A percentile compares a stretch with the other conserved stretches of the same genome.
Conservation (phyloP, 2,888 invertebrate genomes). For the Zaprionus obscuricornis region DNA sequence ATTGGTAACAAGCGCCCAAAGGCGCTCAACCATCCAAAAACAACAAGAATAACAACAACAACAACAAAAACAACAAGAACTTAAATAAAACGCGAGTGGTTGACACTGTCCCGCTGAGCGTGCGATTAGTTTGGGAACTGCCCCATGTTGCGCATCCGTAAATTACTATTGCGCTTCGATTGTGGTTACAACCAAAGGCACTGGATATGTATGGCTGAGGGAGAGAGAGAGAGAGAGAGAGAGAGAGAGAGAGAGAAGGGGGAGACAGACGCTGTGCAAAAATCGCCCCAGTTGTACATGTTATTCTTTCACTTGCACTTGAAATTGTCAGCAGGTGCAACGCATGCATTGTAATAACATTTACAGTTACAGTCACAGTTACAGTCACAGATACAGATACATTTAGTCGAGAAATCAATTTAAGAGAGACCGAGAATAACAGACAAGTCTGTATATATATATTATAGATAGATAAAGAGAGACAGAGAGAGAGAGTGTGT, state of each 20-base stretch:
- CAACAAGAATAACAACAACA: conserved; percentile 29
- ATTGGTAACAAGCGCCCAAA: conserved; percentile 65
- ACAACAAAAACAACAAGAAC: conserved; percentile 39
- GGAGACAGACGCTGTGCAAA: conserved; percentile 1
- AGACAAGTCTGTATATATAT: conserved; percentile 26
- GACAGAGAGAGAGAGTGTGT: conserved; percentile 43
- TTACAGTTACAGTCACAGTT: conserved; percentile 38
- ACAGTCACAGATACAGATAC: conserved; percentile 15
- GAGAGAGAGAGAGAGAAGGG: neutral
- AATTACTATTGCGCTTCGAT: conserved; percentile 80
- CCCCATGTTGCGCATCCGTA: conserved; percentile 76
- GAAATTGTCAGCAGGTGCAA: conserved; percentile 83
- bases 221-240: conserved; percentile 5
- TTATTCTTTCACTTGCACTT: conserved; percentile 77
- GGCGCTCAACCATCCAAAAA: conserved; percentile 7
- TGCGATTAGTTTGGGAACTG: conserved; percentile 74
- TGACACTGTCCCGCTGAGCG: conserved; percentile 60
- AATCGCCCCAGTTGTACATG: conserved; percentile 72
- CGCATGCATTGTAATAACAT: conserved; percentile 73
- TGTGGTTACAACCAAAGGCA: too few relatives aligned
- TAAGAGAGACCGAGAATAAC: too few relatives aligned
- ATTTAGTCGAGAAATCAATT: too few relatives aligned
- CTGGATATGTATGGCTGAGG: too few relatives aligned
- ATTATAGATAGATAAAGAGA: conserved; percentile 33
- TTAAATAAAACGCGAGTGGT: conserved; percentile 28